Evolutionary conservation across 35 echinoderm and acorn worm genomes (phyloP).

Genomic region (Acanthaster planci): DNA sequence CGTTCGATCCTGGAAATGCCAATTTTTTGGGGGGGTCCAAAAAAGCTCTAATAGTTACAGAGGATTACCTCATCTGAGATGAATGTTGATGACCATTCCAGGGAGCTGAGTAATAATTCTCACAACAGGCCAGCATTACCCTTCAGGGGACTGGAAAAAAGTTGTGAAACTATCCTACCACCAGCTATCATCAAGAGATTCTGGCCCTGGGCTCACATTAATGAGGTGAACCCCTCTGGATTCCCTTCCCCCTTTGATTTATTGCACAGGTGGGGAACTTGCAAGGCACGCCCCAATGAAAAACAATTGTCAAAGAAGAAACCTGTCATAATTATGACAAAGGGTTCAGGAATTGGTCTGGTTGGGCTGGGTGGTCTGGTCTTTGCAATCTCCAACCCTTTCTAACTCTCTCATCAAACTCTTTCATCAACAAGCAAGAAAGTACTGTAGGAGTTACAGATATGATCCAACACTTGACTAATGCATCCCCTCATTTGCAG

Average conservation of each 20-base stretch:
- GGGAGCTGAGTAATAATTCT: background rate
- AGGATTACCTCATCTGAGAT: background rate
- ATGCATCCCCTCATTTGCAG: no score
- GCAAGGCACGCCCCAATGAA: no score
- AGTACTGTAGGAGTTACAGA: no score
- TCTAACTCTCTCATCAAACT: no score
- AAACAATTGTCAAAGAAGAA: no score
- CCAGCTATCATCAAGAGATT: background rate
- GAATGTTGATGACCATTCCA: constrained; percentile 25
- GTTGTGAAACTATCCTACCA: constrained; percentile 10
- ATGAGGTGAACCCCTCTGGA: background rate
- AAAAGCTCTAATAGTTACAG: background rate
- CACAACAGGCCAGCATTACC: background rate
- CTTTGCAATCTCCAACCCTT: no score
- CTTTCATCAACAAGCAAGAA: no score
- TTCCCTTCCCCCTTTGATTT: no score
- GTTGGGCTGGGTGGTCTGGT: no score
- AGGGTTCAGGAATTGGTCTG: no score
- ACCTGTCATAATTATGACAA: no score
- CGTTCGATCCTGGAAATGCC: background rate
- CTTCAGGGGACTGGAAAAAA: background rate
- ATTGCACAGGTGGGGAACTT: background rate
- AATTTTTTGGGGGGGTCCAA: background rate
- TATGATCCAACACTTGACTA: no score
- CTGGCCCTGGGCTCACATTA: background rate